These are phyloP conservation scores for Apostichopus californicus DNA, from an alignment of 35 echinoderm and acorn worm genomes.

Conservation along the genomic window DNA sequence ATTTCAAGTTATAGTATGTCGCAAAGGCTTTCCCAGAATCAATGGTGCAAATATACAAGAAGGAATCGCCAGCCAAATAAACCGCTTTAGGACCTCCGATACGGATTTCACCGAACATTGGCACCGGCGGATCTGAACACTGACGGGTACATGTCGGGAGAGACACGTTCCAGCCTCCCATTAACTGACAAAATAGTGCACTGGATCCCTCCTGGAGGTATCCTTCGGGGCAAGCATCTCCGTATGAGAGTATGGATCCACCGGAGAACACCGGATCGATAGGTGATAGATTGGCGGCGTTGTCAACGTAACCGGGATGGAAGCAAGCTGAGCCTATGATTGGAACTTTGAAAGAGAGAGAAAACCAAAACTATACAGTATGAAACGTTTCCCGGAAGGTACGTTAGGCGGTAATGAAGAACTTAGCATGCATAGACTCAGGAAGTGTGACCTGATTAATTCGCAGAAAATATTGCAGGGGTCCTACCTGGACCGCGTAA, in stretches of 20 bases:
- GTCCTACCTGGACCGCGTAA: neutral
- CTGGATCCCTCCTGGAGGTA: conserved; percentile 19
- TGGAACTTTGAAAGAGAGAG: neutral
- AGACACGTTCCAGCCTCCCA: neutral
- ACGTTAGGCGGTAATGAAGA: no score
- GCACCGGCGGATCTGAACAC: neutral
- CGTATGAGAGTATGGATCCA: neutral
- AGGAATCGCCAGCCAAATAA: conserved; percentile 1
- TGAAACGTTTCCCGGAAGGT: no score
- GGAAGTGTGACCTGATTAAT: no score
- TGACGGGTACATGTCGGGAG: neutral
- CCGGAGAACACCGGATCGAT: neutral
- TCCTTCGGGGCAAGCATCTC: conserved; percentile 22
- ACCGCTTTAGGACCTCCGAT: conserved; percentile 7
- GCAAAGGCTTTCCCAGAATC: neutral
- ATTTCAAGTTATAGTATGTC: conserved; percentile 6
- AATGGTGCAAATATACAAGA: conserved; percentile 4
- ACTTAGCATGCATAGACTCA: no score
- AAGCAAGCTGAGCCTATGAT: conserved; percentile 25
- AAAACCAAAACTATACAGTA: neutral
- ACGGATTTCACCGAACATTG: conserved; percentile 25
- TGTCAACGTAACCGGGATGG: conserved; percentile 44
- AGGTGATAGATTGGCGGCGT: neutral
- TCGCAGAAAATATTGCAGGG: neutral
- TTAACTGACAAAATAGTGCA: neutral